Conservation (phyloP, 2,797 vertebrate species). For the Diplodus sargus region DNA sequence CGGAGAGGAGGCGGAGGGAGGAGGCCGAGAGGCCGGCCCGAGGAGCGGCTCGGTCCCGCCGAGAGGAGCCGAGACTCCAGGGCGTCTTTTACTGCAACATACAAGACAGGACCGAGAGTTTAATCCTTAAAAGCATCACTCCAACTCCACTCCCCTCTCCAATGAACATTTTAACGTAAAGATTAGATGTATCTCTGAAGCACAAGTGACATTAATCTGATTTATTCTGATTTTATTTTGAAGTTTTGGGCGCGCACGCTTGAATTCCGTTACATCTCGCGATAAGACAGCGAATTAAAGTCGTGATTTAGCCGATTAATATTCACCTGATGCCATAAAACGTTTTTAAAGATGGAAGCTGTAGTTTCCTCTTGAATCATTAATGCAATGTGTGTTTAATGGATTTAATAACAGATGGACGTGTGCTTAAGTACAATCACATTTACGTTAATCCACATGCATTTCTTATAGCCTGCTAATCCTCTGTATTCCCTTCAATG, state of each 20-base stretch:
- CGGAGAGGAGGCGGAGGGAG: conserved; percentile 38
- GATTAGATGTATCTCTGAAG: neutral
- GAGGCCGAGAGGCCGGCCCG: neutral
- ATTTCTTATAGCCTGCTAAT: conserved; percentile 38
- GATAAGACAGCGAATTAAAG: neutral
- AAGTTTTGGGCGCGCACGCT: neutral
- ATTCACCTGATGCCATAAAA: neutral
- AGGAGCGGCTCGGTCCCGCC: neutral
- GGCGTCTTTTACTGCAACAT: conserved; percentile 7
- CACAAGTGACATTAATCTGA: neutral
- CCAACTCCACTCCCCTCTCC: neutral
- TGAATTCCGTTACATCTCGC: neutral
- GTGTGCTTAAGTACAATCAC: conserved; percentile 33
- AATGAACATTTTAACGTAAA: neutral
- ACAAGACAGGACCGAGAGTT: conserved; percentile 1
- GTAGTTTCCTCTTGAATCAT: conserved; percentile 5
- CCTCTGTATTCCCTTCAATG: conserved; percentile 1
- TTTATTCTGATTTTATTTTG: neutral
- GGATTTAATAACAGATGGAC: conserved; percentile 57
- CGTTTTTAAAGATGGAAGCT: neutral
- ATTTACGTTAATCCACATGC: conserved; percentile 46
- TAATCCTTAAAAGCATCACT: neutral
- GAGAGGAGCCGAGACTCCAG: conserved; percentile 10
- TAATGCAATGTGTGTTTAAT: conserved; percentile 41
- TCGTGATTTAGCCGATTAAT: neutral